Evolutionary conservation across 2,113 vertebrate genomes (phyloP), one percentile per base, ranked within the genome.

Genomic region (Alosa alosa): DNA sequence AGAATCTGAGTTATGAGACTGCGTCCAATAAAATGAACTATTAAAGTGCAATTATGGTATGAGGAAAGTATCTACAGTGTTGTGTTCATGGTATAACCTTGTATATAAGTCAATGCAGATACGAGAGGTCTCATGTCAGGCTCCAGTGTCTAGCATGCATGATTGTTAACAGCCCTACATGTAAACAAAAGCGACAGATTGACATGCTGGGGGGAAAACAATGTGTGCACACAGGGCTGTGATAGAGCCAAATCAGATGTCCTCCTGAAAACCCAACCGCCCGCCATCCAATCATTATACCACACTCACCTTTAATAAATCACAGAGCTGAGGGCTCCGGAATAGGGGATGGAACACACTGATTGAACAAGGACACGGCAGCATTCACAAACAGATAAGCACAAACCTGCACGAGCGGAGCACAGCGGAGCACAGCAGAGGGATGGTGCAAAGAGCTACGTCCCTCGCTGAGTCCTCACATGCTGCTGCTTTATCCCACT

Each of bases 281-380:
- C 64, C 36, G 2, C 31, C 72, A 39, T 78, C 36, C 10, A 39
- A 78, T 78, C 72, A 78, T 78, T 78, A 36, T 36, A 36, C 1
- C 72, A 78, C 72, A 78, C 5, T 78, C 72, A 17, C 13, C 31
- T 36, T 78, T 78, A 78, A 72, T 72, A 15, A 78, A 18, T 78
- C 36, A 6, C 25, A 6, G 31, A 5, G 72, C 72, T 0, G 36
- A 78, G 72, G 31, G 1, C 31, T 36, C 4, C 72, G 3, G 72
- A 36, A 39, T 2, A 4, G 31, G 72, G 22, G 72, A 2, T 39
- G 31, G 72, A 17, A 78, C 31, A 11, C 5, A 15, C 31, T 78
- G 72, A 78, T 78, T 39, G 72, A 11, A 78, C 72, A 78, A 78
- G 72, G 72, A 78, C 72, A 78, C 64, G 31, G 64, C 64, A 68